phyloP scores from a whole-genome alignment of 1,140 invertebrate genomes.

The Microplitis mediator region DNA sequence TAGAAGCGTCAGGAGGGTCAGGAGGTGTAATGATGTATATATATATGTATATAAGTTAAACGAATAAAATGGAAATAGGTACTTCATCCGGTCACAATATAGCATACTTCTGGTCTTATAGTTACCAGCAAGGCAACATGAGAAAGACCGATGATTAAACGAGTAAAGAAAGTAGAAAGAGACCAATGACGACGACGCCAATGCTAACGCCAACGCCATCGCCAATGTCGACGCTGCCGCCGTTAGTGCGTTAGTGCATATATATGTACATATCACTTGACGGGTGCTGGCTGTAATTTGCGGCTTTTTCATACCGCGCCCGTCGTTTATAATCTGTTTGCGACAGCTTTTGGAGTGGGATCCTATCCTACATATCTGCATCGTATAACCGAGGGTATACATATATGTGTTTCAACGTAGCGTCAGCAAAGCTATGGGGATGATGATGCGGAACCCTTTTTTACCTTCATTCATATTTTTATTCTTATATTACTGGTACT shows the following conservation, averaged over 20 bases:
- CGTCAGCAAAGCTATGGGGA: slow-evolving; percentile 9
- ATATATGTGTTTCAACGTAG: slow-evolving; percentile 27
- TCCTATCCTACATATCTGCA: slow-evolving; percentile 29
- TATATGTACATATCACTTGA: slow-evolving; percentile 24
- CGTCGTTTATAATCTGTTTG: slow-evolving; percentile 35
- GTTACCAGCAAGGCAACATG: not conserved
- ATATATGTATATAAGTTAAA: no score
- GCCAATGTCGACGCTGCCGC: no score
- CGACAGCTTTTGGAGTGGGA: slow-evolving; percentile 10
- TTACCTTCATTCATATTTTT: not conserved
- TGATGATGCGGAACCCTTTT: not conserved
- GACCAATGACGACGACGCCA: not conserved
- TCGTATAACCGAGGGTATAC: slow-evolving; percentile 34
- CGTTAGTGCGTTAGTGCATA: no score
- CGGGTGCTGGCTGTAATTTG: slow-evolving; percentile 31
- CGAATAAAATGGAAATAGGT: no score
- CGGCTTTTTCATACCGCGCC: slow-evolving; percentile 34
- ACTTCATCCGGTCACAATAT: not conserved
- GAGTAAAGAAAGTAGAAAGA: not conserved
- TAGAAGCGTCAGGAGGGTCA: not conserved
- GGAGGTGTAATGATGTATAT: no score
- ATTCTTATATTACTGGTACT: not conserved
- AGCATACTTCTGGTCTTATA: no score
- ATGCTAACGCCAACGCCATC: no score
- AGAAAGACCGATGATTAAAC: not conserved